A percentile compares a stretch with the other conserved stretches of the same genome.
These are phyloP conservation scores for Synanthedon myopaeformis DNA, from an alignment of 2,888 invertebrate genomes.

Conservation along the genomic window DNA sequence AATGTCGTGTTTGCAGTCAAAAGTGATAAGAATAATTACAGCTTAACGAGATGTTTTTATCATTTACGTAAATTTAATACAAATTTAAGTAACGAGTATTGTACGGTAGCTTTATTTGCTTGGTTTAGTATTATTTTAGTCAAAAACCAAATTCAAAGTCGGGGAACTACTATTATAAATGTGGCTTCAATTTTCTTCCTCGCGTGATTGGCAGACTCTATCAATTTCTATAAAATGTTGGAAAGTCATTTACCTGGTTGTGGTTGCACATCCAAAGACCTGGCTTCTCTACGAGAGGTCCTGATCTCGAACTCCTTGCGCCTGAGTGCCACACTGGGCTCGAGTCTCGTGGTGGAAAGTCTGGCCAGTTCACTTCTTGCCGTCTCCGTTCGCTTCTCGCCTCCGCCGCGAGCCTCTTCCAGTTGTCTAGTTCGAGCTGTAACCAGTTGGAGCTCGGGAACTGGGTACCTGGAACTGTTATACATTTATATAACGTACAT, in stretches of 20 bases:
- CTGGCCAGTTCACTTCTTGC: constrained; percentile 77
- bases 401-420: constrained; percentile 74
- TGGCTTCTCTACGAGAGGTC: constrained; percentile 45
- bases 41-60: no score
- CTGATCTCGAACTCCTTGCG: constrained; percentile 80
- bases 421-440: constrained; percentile 80
- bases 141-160: no score
- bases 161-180: no score
- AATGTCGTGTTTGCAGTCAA: no score
- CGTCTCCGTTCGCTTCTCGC: constrained; percentile 74
- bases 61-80: no score
- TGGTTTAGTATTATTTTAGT: no score
- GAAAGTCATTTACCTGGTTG: constrained; percentile 31
- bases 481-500: no score
- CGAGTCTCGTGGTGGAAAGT: constrained; percentile 75
- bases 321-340: constrained; percentile 80
- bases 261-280: constrained; percentile 59
- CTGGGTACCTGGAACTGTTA: constrained; percentile 42
- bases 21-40: no score
- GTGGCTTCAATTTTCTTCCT: no score
- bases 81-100: no score
- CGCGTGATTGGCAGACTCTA: no score
- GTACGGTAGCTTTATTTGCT: no score
- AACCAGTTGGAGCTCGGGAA: constrained; percentile 74
- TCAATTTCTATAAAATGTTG: background rate